These are phyloP conservation scores for Lethenteron camtschaticum DNA, from an alignment of 2,113 vertebrate species.

Conservation along the genomic window DNA sequence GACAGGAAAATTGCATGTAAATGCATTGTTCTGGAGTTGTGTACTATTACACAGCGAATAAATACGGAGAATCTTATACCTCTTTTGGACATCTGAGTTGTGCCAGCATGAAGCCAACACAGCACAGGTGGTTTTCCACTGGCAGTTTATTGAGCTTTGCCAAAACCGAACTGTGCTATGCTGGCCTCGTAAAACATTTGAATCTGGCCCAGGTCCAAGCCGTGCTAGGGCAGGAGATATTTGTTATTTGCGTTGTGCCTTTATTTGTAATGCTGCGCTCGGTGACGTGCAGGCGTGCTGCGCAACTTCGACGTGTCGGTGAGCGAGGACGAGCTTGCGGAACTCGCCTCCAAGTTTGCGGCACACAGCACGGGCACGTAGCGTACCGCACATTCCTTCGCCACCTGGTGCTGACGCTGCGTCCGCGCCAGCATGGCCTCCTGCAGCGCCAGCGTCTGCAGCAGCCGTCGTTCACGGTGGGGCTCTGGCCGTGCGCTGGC, in stretches of 20 bases:
- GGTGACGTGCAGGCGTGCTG: constrained; percentile 19
- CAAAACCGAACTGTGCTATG: not conserved
- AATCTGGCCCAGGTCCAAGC: not conserved
- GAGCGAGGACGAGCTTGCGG: constrained; percentile 21
- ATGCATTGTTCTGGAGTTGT: too few species aligned
- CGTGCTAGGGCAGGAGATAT: not conserved
- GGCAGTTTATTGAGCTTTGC: not conserved
- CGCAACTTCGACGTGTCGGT: constrained; percentile 21
- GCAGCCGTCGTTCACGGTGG: constrained; percentile 18
- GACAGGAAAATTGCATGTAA: too few species aligned
- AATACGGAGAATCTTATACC: too few species aligned
- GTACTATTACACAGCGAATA: too few species aligned
- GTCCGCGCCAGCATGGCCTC: constrained; percentile 13
- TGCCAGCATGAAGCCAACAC: too few species aligned
- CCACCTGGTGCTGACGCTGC: constrained; percentile 22
- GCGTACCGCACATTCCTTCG: constrained; percentile 28
- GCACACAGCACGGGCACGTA: constrained; percentile 18
- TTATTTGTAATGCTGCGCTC: not conserved
- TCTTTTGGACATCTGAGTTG: too few species aligned
- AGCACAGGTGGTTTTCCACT: too few species aligned
- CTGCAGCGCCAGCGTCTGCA: constrained; percentile 19
- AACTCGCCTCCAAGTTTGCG: constrained; percentile 22
- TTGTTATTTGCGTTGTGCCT: accelerated
- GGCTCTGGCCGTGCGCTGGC: constrained; percentile 3
- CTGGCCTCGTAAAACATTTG: not conserved